Evolutionary conservation across 2,888 invertebrate genomes (phyloP).

Genomic region (Odiellus spinosus): DNA sequence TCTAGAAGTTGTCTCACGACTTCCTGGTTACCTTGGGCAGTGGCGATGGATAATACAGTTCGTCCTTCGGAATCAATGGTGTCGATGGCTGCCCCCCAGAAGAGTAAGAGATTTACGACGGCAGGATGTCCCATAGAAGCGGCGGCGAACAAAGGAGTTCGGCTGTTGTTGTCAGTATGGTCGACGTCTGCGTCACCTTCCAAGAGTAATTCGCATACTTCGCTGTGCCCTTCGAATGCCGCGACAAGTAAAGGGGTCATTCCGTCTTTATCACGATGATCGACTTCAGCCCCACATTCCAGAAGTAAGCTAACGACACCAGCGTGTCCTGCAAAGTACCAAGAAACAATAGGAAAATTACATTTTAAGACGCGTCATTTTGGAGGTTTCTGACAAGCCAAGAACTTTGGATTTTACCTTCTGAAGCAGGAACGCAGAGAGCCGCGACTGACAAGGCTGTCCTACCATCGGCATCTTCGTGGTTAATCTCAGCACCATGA

Average conservation of each 20-base stretch:
- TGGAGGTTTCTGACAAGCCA: too few species aligned
- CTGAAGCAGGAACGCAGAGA: slow-evolving; percentile 61
- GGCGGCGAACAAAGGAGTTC: slow-evolving; percentile 69
- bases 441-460: slow-evolving; percentile 78
- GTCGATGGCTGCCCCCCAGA: slow-evolving; percentile 92
- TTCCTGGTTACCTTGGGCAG: slow-evolving; percentile 40
- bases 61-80: slow-evolving; percentile 85
- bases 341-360: too few species aligned
- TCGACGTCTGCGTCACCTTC: slow-evolving; percentile 88
- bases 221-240: slow-evolving; percentile 79
- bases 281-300: slow-evolving; percentile 65
- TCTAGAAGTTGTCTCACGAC: slow-evolving; percentile 77
- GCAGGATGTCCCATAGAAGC: slow-evolving; percentile 80
- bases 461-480: slow-evolving; percentile 69
- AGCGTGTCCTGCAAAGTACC: slow-evolving; percentile 21
- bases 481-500: slow-evolving; percentile 65
- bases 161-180: slow-evolving; percentile 59
- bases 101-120: slow-evolving; percentile 66
- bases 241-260: slow-evolving; percentile 78
- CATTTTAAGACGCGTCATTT: too few species aligned
- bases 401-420: slow-evolving; percentile 30
- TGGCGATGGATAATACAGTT: slow-evolving; percentile 45
- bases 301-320: slow-evolving; percentile 41
- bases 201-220: slow-evolving; percentile 74
- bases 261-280: slow-evolving; percentile 64